Conservation (phyloP, 2,888 invertebrate genomes). For the Psylliodes chrysocephalus region DNA sequence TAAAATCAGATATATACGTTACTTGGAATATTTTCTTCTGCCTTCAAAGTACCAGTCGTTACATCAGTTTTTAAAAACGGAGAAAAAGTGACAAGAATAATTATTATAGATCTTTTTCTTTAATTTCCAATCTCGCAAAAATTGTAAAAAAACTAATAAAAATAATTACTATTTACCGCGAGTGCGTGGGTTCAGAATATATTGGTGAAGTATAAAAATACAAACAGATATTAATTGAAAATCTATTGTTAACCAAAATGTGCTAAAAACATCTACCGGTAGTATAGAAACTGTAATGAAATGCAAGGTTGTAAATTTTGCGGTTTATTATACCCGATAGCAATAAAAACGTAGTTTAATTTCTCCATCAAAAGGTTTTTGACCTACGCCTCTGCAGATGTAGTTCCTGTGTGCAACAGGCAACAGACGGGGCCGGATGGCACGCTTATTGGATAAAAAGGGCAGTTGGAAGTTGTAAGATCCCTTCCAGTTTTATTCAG, state of each 20-base stretch:
- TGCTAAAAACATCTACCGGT: neutral
- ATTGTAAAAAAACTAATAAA: no score
- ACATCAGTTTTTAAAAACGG: no score
- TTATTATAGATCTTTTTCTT: no score
- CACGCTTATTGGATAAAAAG: conserved; percentile 28
- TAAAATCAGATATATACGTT: no score
- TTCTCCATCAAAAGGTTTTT: neutral
- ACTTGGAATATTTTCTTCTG: no score
- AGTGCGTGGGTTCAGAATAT: neutral
- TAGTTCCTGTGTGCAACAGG: neutral
- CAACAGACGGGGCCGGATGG: conserved; percentile 16
- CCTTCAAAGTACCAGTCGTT: no score
- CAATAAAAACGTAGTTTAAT: neutral
- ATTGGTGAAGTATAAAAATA: no score
- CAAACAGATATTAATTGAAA: neutral
- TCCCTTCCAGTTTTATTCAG: conserved; percentile 7
- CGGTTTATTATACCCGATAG: neutral
- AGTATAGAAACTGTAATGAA: neutral
- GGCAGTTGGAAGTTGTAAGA: conserved; percentile 26
- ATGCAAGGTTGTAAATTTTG: neutral
- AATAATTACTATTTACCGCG: no score
- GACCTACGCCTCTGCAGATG: conserved; percentile 7
- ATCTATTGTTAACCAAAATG: neutral
- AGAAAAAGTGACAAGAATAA: no score
- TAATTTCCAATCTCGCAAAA: no score